Conservation (phyloP, 2,113 vertebrate species). For the Ceratotherium simum region DNA sequence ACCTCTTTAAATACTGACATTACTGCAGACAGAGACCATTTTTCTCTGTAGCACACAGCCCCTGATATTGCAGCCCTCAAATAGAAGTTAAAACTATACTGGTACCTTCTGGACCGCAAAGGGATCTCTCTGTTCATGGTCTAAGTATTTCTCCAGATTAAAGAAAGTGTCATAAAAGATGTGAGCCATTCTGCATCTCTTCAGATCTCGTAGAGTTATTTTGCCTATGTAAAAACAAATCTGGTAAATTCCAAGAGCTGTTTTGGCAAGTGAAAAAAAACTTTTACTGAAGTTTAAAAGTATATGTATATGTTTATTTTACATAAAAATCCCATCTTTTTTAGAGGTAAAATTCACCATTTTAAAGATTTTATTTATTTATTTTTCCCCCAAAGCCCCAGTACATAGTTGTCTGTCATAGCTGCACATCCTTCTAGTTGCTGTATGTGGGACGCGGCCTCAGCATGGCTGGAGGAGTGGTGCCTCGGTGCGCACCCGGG, state of each 20-base stretch:
- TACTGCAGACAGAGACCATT: constrained; percentile 5
- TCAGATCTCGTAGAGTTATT: constrained; percentile 96
- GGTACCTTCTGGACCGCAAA: constrained; percentile 99
- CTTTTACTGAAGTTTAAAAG: constrained; percentile 39
- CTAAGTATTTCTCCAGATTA: constrained; percentile 99
- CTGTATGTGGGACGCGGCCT: too few species aligned
- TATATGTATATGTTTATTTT: neutral
- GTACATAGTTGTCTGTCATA: too few species aligned
- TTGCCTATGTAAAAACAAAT: constrained; percentile 89
- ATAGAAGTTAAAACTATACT: constrained; percentile 45
- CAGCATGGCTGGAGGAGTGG: too few species aligned
- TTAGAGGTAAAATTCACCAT: constrained; percentile 13
- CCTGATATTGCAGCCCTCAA: neutral
- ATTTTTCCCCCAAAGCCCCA: too few species aligned
- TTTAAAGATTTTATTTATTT: constrained; percentile 5
- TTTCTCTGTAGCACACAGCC: neutral
- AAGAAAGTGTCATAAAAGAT: constrained; percentile 99
- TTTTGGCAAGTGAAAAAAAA: constrained; percentile 31
- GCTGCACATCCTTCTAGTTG: too few species aligned
- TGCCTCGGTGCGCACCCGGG: too few species aligned
- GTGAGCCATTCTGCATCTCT: constrained; percentile 97
- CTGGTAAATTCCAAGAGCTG: constrained; percentile 42
- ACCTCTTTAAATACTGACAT: neutral
- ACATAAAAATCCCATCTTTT: constrained; percentile 16
- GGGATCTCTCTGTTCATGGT: constrained; percentile 99